Conservation (phyloP, 2,888 invertebrate species). For the Tetragnatha montana region DNA sequence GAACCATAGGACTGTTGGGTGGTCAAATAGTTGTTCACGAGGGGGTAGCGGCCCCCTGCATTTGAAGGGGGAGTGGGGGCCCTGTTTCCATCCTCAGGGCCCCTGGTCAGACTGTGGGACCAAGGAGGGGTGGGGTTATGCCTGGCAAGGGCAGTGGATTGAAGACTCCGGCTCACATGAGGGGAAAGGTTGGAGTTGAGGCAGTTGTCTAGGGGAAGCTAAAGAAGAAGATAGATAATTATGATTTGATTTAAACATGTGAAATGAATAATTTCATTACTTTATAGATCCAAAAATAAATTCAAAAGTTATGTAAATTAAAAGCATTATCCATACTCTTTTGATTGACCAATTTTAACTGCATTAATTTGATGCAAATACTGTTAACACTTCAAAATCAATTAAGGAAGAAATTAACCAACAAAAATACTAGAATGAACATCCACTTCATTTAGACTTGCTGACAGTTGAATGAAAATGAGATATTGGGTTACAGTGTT, state of each 20-base stretch:
- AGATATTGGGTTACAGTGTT: no score
- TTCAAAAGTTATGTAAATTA: no score
- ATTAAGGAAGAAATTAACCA: no score
- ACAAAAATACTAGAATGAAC: no score
- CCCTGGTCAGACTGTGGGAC: constrained; percentile 67
- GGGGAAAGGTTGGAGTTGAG: constrained; percentile 60
- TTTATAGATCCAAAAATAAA: no score
- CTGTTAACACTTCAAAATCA: no score
- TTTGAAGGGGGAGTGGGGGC: constrained; percentile 71
- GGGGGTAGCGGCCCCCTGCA: constrained; percentile 51
- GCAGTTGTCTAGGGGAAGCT: constrained; percentile 49
- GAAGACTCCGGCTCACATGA: constrained; percentile 68
- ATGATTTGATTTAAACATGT: background rate
- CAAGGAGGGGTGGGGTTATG: constrained; percentile 71
- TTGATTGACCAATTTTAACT: no score
- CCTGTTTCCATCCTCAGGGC: constrained; percentile 54
- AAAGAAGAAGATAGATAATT: constrained; percentile 1
- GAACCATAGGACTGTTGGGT: constrained; percentile 66
- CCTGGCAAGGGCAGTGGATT: constrained; percentile 71
- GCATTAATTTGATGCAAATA: no score
- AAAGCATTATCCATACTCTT: no score
- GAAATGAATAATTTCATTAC: no score
- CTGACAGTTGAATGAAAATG: no score
- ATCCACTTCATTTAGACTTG: no score
- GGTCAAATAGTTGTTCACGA: constrained; percentile 33